Percentiles rank a stretch among this genome's conserved stretches.
phyloP scores from a whole-genome alignment of 2,797 vertebrate genomes.

The Botia kubotai region DNA sequence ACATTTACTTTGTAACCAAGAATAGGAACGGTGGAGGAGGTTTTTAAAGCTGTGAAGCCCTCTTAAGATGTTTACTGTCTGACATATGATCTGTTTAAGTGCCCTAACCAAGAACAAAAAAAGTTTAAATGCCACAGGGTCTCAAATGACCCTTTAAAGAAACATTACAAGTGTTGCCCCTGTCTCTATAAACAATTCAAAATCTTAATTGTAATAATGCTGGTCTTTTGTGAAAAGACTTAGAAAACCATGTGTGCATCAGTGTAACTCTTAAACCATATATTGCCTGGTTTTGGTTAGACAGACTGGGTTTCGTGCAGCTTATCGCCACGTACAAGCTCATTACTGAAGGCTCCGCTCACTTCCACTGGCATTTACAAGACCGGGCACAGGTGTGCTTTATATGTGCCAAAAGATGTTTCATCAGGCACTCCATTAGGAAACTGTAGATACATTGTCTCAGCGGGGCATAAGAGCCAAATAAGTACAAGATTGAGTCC shows the following conservation, averaged over 20 bases:
- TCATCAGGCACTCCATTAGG: slow-evolving; percentile 47
- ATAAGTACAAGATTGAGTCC: slow-evolving; percentile 45
- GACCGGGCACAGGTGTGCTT: slow-evolving; percentile 46
- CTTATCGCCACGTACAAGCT: slow-evolving; percentile 22
- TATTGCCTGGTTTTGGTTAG: background rate
- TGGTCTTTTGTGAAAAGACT: background rate
- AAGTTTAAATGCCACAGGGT: background rate
- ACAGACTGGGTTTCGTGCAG: slow-evolving; percentile 33
- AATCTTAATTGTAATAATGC: background rate
- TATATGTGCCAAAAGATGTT: slow-evolving; percentile 44
- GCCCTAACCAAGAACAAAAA: background rate
- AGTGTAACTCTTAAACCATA: background rate
- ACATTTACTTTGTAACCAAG: slow-evolving; percentile 36
- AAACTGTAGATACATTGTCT: slow-evolving; percentile 57
- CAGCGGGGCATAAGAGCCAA: slow-evolving; percentile 43
- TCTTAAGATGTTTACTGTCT: slow-evolving; percentile 23
- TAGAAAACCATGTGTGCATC: background rate
- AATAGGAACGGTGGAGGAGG: slow-evolving; percentile 17
- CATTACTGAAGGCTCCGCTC: slow-evolving; percentile 49
- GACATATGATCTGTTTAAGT: slow-evolving; percentile 27
- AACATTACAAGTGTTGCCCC: background rate
- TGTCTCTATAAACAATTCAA: slow-evolving; percentile 17
- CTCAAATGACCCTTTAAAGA: slow-evolving; percentile 9
- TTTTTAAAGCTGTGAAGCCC: background rate
- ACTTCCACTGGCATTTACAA: slow-evolving; percentile 49